Evolutionary conservation across 2,113 vertebrate species (phyloP).

Genomic region (Pangasianodon gigas): DNA sequence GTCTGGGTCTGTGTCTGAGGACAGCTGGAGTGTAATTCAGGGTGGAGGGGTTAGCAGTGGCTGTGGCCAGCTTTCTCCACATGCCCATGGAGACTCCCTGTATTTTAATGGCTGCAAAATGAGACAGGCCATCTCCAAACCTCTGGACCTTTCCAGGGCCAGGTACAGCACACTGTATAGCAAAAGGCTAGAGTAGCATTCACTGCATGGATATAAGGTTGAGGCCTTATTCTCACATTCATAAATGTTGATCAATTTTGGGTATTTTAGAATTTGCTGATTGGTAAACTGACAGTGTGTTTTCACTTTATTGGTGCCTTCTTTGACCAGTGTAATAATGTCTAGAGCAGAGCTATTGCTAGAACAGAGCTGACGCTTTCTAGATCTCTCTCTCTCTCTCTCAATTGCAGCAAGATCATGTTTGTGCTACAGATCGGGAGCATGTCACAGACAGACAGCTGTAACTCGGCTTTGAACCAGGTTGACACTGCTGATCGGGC

Average conservation of each 20-base stretch:
- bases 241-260: background rate
- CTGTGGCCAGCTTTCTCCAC: conserved; percentile 94
- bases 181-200: background rate
- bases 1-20: conserved; percentile 86
- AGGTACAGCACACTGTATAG: conserved; percentile 76
- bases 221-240: background rate
- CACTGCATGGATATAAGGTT: background rate
- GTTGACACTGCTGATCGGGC: conserved; percentile 90
- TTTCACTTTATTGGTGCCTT: background rate
- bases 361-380: background rate
- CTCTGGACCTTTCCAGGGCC: conserved; percentile 94
- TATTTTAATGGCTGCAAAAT: conserved; percentile 97
- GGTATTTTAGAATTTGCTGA: background rate
- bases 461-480: conserved; percentile 90
- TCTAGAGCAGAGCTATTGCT: background rate
- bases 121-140: conserved; percentile 92
- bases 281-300: background rate
- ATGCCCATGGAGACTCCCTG: conserved; percentile 93
- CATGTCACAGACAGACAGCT: conserved; percentile 91
- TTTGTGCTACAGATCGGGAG: conserved; percentile 99
- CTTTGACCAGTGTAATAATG: background rate
- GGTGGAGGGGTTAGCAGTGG: conserved; percentile 92
- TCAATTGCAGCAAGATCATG: conserved; percentile 92
- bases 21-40: conserved; percentile 95
- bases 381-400: background rate